These are phyloP conservation scores for Diaphora mendica DNA, from an alignment of 2,888 invertebrate genomes.

Conservation along the genomic window DNA sequence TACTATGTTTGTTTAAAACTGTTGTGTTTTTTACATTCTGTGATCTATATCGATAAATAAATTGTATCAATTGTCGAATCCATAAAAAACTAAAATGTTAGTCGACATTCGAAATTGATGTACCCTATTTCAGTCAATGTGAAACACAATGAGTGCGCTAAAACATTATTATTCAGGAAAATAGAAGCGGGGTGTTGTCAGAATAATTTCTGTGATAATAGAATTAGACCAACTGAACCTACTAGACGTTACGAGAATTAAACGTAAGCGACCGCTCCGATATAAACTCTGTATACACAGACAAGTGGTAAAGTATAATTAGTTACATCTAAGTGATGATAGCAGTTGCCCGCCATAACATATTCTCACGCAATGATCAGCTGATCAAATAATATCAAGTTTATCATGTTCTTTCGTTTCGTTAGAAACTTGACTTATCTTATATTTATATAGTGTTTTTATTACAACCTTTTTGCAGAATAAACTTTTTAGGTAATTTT, in stretches of 20 bases:
- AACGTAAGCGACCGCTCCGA: too few species aligned
- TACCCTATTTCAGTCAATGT: not conserved
- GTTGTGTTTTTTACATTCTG: not conserved
- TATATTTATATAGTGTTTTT: too few species aligned
- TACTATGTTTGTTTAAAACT: too few species aligned
- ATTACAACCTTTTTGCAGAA: too few species aligned
- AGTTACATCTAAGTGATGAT: conserved; percentile 7
- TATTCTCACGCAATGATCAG: conserved; percentile 31
- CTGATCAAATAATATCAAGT: conserved; percentile 26
- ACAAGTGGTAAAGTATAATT: not conserved
- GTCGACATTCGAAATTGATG: too few species aligned
- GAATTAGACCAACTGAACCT: too few species aligned
- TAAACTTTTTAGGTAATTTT: not conserved
- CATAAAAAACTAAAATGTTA: too few species aligned
- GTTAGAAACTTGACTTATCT: not conserved
- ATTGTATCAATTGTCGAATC: too few species aligned
- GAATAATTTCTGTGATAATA: not conserved
- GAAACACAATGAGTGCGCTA: not conserved
- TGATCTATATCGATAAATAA: not conserved
- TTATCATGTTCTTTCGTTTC: not conserved
- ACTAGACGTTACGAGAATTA: too few species aligned
- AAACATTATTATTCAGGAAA: not conserved
- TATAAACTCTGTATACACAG: not conserved
- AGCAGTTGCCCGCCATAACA: conserved; percentile 26
- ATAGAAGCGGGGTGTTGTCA: not conserved